Evolutionary conservation across 1,140 invertebrate genomes (phyloP).

Genomic region (Eriosoma lanigerum): DNA sequence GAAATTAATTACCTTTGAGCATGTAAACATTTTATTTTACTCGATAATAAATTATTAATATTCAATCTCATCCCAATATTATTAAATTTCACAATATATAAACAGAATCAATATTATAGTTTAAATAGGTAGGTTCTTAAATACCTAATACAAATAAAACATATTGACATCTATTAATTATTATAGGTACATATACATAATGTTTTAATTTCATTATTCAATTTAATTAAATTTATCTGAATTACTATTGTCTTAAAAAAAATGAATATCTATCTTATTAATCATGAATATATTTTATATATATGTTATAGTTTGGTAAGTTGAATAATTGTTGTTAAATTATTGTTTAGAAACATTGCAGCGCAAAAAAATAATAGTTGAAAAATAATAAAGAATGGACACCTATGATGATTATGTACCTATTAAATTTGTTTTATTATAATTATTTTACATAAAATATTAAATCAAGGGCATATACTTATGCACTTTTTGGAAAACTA

Average conservation of each 20-base stretch:
- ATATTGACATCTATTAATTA: too few species aligned
- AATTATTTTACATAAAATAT: not conserved
- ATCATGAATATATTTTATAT: too few species aligned
- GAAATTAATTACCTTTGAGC: constrained; percentile 17
- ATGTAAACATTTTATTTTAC: not conserved
- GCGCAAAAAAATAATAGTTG: not conserved
- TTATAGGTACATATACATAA: too few species aligned
- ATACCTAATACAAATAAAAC: too few species aligned
- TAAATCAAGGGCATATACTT: not conserved
- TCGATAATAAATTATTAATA: not conserved
- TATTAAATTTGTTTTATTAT: not conserved
- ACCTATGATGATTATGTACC: too few species aligned
- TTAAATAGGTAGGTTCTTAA: too few species aligned
- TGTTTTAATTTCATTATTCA: too few species aligned
- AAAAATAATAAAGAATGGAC: not conserved
- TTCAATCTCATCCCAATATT: not conserved
- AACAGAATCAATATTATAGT: constrained; percentile 14
- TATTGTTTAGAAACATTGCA: not conserved
- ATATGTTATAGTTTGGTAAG: too few species aligned
- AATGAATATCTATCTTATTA: too few species aligned
- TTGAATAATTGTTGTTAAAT: not conserved
- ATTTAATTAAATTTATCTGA: not conserved
- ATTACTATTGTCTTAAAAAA: not conserved
- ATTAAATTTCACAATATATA: not conserved
- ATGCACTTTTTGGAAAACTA: not conserved